Conservation (phyloP, 2,888 invertebrate genomes). For the Coecobrya sp. region DNA sequence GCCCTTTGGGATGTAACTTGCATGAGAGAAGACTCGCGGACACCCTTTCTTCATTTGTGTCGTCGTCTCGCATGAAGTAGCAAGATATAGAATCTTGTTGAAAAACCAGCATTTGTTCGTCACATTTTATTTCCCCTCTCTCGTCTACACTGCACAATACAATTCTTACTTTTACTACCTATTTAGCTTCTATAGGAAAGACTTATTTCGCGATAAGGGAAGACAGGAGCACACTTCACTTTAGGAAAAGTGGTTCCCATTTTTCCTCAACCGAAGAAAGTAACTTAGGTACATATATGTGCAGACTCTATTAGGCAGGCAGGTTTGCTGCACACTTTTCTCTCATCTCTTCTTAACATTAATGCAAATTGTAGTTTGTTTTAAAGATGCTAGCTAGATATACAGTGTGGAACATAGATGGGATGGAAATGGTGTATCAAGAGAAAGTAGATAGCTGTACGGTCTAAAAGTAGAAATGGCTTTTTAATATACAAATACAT, state of each 20-base stretch:
- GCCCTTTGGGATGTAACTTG: not conserved
- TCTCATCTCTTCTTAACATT: not conserved
- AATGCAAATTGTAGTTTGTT: constrained; percentile 30
- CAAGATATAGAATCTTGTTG: not conserved
- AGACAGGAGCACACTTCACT: constrained; percentile 25
- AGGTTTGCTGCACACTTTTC: not conserved
- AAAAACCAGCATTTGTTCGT: constrained; percentile 10
- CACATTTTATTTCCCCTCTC: not conserved
- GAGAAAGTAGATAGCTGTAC: not conserved
- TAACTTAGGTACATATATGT: not conserved
- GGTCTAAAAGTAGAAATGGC: not conserved
- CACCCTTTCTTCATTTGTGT: constrained; percentile 14
- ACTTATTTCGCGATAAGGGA: constrained; percentile 7
- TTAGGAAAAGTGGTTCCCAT: not conserved
- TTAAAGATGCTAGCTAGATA: not conserved
- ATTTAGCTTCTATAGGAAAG: constrained; percentile 28
- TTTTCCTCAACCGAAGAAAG: not conserved
- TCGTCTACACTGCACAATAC: not conserved
- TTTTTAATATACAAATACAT: constrained; percentile 46
- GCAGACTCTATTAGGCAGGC: not conserved
- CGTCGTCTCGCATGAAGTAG: constrained; percentile 28
- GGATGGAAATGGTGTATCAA: not conserved
- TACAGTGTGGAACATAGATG: not conserved
- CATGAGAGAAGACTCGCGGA: not conserved
- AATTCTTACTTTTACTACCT: not conserved